phyloP scores from a whole-genome alignment of 2,113 vertebrate genomes.

The Carlito syrichta region DNA sequence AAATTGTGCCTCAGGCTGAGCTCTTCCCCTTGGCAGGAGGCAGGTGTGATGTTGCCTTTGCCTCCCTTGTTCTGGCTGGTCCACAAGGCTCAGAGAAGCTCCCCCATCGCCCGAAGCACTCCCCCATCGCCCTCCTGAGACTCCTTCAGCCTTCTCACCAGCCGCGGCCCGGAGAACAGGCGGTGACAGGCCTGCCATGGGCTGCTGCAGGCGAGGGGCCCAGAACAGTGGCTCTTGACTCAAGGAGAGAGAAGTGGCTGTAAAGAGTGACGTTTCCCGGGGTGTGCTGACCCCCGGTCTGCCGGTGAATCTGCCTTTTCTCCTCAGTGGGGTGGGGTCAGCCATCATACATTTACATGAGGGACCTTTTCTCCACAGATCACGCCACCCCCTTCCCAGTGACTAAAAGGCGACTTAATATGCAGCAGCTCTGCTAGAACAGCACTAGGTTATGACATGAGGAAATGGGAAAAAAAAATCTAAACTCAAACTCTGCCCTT shows the following conservation, averaged over 20 bases:
- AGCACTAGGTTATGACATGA: slow-evolving; percentile 59
- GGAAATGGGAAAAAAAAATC: slow-evolving; percentile 20
- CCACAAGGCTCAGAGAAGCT: background rate
- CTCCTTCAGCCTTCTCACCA: background rate
- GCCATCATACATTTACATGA: slow-evolving; percentile 62
- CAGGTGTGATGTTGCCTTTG: background rate
- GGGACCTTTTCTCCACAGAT: slow-evolving; percentile 41
- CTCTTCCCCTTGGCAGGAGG: too few species aligned
- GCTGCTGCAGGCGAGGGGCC: background rate
- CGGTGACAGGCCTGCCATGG: background rate
- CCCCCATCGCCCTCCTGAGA: rapidly evolving
- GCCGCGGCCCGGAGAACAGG: background rate
- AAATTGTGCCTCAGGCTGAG: background rate
- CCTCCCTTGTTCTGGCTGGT: background rate
- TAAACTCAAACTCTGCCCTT: slow-evolving; percentile 60
- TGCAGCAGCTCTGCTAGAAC: slow-evolving; percentile 34
- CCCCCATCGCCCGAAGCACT: background rate
- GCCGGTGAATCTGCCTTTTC: slow-evolving; percentile 2
- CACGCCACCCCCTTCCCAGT: background rate
- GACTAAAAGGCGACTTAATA: slow-evolving; percentile 69
- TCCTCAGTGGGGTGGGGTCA: slow-evolving; percentile 11
- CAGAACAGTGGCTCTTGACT: slow-evolving; percentile 9
- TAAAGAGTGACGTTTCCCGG: slow-evolving; percentile 41
- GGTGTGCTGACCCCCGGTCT: slow-evolving; percentile 44
- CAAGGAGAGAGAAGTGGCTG: slow-evolving; percentile 29